Conservation (phyloP, 2,888 invertebrate species). For the Sipha maydis region DNA sequence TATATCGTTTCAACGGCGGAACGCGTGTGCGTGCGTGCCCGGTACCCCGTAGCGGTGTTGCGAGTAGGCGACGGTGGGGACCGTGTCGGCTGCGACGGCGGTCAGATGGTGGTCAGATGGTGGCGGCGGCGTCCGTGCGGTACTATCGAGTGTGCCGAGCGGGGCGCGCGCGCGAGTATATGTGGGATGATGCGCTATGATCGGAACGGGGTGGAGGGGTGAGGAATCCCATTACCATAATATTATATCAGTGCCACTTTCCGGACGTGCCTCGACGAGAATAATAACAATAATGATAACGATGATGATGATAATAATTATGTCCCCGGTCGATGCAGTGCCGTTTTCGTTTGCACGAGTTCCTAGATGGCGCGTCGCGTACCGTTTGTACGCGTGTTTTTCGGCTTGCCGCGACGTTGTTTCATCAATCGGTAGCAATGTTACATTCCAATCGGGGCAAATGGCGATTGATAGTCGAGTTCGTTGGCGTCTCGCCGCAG, state of each 20-base stretch:
- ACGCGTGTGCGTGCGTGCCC: too few species aligned
- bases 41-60: background rate
- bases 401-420: background rate
- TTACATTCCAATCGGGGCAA: background rate
- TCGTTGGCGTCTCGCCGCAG: too few species aligned
- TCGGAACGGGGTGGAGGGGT: background rate
- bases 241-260: too few species aligned
- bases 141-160: background rate
- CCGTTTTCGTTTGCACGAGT: background rate
- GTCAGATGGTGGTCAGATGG: background rate
- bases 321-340: too few species aligned
- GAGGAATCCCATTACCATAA: too few species aligned
- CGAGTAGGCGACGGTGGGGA: background rate
- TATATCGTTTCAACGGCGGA: background rate
- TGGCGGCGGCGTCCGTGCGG: background rate
- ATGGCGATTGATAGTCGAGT: background rate
- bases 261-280: too few species aligned
- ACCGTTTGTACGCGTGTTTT: background rate
- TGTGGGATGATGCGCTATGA: background rate
- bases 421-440: background rate
- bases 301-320: too few species aligned
- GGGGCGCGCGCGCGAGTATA: background rate
- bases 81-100: background rate
- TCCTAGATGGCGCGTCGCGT: background rate
- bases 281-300: too few species aligned